Base-by-base conservation (phyloP, 1,140 invertebrate genomes). In the Aphelenchoides besseyi region DNA sequence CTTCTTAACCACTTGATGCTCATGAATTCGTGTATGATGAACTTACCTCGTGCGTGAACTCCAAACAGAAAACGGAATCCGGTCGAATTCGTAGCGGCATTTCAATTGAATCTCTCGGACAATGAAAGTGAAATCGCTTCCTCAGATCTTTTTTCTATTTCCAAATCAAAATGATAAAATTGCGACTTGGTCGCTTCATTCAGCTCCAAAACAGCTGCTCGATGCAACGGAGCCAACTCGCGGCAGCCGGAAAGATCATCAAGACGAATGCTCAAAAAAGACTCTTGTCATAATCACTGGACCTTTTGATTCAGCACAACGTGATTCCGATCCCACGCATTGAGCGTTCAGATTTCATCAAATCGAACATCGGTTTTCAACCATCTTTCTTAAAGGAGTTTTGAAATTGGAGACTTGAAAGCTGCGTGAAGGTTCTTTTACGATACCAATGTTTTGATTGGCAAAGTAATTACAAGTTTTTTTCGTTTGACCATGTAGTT, bases 1-100 rank as follows among this genome's bases (percentile, higher is more conserved):
- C 2, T 70, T 28, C 37, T 70, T 1, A 72, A 29, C 5, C 26
- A 59, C 5, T 8, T 18, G 5, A 8, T 5, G 55, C 18, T 23
- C 5, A 59, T 59, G 5, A 8, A 26, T 23, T 23, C 18, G 18
- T 32, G 3, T 26, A 5, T n/a, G n/a, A n/a, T 8, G 12, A 59
- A 67, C 67, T 70, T 23, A 69, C 67, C 67, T 68, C 23, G 23
- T 71, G 70, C 12, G 67, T 72, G 52, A 72, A 72, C 29, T 72
- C 70, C 8, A 72, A 61, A 30, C 70, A 72, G 26, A 72, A 72
- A 0, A 72, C 59, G 12, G 69, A 18, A 16, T 72, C 70, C 9
- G 29, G 26, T 26, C 70, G 2, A 5, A 72, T 35, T 54, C 53
- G 70, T 18, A 72, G 35, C 35, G 70, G 67, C 70, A 72, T 72